Conservation (phyloP, 2,888 invertebrate species). For the Euplagia quadripunctaria region DNA sequence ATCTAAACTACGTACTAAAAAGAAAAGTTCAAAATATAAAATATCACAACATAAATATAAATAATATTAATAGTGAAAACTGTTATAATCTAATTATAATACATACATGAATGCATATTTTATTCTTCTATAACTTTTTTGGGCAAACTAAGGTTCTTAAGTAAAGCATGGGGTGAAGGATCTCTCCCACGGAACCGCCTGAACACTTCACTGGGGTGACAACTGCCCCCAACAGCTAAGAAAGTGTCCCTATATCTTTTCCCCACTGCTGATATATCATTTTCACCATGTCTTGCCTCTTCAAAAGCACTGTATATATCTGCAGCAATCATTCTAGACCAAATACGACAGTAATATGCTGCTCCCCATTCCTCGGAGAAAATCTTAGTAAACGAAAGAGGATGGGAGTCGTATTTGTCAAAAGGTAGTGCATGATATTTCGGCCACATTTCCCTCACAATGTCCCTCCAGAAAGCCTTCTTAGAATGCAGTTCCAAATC, state of each 20-base stretch:
- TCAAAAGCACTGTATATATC: constrained; percentile 96
- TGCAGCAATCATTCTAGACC: constrained; percentile 96
- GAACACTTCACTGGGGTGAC: constrained; percentile 94
- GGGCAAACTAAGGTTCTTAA: constrained; percentile 89
- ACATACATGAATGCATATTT: constrained; percentile 46
- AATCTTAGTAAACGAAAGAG: constrained; percentile 94
- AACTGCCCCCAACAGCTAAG: constrained; percentile 93
- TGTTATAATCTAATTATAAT: constrained; percentile 59
- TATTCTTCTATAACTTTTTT: constrained; percentile 72
- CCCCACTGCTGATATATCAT: constrained; percentile 87
- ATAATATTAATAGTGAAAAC: constrained; percentile 66
- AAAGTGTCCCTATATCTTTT: constrained; percentile 94
- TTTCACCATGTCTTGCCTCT: constrained; percentile 87
- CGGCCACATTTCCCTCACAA: constrained; percentile 93
- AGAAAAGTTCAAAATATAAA: constrained; percentile 22
- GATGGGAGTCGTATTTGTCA: constrained; percentile 93
- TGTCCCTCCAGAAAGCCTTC: constrained; percentile 93
- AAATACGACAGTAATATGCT: constrained; percentile 94
- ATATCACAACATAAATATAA: constrained; percentile 50
- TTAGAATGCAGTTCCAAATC: constrained; percentile 94
- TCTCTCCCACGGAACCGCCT: constrained; percentile 96
- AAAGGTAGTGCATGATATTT: constrained; percentile 92
- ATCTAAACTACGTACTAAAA: constrained; percentile 2
- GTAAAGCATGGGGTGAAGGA: constrained; percentile 94
- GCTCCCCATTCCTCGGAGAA: constrained; percentile 95